Percentiles rank a stretch among this genome's conserved stretches.
Evolutionary conservation across 2,888 invertebrate species (phyloP).

Genomic region (Caenorhabditis sp.): DNA sequence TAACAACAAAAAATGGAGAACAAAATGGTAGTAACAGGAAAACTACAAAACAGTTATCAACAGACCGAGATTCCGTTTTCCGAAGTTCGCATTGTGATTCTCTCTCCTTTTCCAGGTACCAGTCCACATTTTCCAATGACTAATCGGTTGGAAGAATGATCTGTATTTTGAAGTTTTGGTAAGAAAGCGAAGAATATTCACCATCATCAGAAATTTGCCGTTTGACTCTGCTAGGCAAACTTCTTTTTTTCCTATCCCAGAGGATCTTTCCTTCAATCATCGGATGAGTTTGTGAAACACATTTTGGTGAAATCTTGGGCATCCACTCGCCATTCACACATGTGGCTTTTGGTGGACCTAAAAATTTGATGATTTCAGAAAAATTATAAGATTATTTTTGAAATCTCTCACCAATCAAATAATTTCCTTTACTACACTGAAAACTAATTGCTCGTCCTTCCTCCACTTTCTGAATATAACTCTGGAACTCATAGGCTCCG

Average conservation of each 20-base stretch:
- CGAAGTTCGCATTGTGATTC: constrained; percentile 50
- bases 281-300: constrained; percentile 82
- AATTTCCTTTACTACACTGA: constrained; percentile 83
- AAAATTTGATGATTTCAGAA: constrained; percentile 37
- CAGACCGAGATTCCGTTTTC: constrained; percentile 61
- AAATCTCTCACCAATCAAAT: constrained; percentile 79
- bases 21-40: constrained; percentile 26
- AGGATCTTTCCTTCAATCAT: constrained; percentile 81
- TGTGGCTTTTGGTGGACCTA: constrained; percentile 82
- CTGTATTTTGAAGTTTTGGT: not conserved
- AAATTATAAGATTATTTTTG: not conserved
- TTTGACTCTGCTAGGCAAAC: constrained; percentile 18
- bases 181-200: not conserved
- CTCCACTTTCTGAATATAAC: constrained; percentile 83
- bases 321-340: constrained; percentile 82
- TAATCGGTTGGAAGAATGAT: constrained; percentile 12
- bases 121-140: constrained; percentile 41
- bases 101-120: constrained; percentile 43
- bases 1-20: not conserved
- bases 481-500: constrained; percentile 84
- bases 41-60: constrained; percentile 13
- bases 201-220: constrained; percentile 16
- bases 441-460: constrained; percentile 82
- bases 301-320: constrained; percentile 80
- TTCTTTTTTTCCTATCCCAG: constrained; percentile 76